phyloP scores from a whole-genome alignment of 2,888 invertebrate species.

The Perizoma flavofasciatum region DNA sequence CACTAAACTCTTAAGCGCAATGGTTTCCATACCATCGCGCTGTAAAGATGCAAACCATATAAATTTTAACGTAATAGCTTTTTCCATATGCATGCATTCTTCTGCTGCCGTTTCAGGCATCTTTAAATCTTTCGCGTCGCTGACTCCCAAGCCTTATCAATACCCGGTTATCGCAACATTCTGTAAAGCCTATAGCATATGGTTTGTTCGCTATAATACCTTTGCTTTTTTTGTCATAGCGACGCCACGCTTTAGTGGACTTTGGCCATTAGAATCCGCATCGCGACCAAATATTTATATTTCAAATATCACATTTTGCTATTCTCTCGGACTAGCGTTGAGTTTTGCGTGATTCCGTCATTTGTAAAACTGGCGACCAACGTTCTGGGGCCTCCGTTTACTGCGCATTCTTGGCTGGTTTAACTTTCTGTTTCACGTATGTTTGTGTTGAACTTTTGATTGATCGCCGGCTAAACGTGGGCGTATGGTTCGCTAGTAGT shows the following conservation, averaged over 20 bases:
- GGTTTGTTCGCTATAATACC: no score
- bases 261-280: slow-evolving; percentile 11
- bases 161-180: no score
- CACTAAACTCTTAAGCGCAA: not conserved
- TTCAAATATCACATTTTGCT: slow-evolving; percentile 4
- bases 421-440: slow-evolving; percentile 31
- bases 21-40: no score
- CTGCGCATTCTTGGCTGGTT: slow-evolving; percentile 31
- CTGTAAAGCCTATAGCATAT: no score
- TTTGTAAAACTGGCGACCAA: slow-evolving; percentile 42
- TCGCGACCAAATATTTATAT: slow-evolving; percentile 28
- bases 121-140: no score
- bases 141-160: no score
- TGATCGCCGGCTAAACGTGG: slow-evolving; percentile 33
- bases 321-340: slow-evolving; percentile 21
- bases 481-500: slow-evolving; percentile 4
- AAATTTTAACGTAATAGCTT: no score
- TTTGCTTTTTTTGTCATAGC: no score
- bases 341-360: slow-evolving; percentile 40
- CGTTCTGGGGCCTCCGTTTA: slow-evolving; percentile 35
- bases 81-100: no score
- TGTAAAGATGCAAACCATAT: no score
- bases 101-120: no score
- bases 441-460: slow-evolving; percentile 41
- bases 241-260: not conserved